Percentiles rank a stretch among this genome's conserved stretches.
phyloP scores from a whole-genome alignment of 1,140 invertebrate species.

The Macrosteles quadrilineatus region DNA sequence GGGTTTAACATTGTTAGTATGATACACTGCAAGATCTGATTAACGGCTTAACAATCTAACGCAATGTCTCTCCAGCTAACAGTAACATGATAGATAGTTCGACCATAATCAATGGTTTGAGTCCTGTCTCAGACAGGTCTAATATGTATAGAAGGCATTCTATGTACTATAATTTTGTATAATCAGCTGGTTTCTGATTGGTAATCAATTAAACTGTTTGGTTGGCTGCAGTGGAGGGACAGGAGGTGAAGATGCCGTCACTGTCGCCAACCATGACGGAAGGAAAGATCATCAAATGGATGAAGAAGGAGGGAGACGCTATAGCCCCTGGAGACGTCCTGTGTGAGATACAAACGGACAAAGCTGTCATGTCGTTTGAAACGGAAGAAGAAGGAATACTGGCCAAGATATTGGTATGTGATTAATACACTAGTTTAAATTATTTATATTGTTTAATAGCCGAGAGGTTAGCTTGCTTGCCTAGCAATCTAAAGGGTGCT shows the following conservation, averaged over 20 bases:
- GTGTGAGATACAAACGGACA: constrained; percentile 99
- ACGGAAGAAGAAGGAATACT: constrained; percentile 97
- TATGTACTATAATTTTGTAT: neutral
- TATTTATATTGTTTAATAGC: neutral
- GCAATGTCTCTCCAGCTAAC: no score
- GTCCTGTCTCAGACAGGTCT: no score
- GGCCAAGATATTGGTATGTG: constrained; percentile 81
- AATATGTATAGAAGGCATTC: neutral
- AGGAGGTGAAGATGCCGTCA: constrained; percentile 76
- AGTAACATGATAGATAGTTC: no score
- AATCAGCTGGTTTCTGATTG: no score
- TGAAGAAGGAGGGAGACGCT: constrained; percentile 92
- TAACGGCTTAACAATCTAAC: no score
- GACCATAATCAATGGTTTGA: no score
- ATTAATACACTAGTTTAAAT: constrained; percentile 18
- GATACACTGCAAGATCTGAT: no score
- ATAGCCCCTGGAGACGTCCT: constrained; percentile 84
- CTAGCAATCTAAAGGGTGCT: no score
- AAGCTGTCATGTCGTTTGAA: constrained; percentile 99
- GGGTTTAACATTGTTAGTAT: no score
- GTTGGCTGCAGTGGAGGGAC: constrained; percentile 29
- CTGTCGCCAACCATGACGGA: constrained; percentile 98
- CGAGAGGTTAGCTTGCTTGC: no score
- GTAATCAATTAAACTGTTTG: neutral
- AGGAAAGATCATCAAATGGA: constrained; percentile 96